These are phyloP conservation scores for Mantis religiosa DNA, from an alignment of 2,888 invertebrate species.

Conservation along the genomic window DNA sequence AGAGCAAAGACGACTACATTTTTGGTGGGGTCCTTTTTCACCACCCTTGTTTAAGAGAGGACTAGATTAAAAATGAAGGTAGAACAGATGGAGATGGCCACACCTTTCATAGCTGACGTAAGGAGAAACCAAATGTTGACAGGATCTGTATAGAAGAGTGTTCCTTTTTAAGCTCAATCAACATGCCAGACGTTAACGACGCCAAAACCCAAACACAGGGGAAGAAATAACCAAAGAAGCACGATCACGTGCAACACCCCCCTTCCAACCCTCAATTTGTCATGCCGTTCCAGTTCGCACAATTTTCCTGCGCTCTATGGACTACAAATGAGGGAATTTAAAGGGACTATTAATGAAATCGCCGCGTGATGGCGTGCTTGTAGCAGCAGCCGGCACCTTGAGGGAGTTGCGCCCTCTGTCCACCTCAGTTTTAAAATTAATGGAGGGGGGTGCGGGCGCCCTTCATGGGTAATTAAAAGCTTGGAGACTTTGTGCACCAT, in stretches of 20 bases:
- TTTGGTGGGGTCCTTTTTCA: no score
- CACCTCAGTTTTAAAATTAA: background rate
- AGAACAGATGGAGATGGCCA: no score
- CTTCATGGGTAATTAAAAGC: background rate
- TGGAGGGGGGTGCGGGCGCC: background rate
- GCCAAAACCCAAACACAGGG: background rate
- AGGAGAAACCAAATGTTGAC: no score
- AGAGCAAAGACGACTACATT: no score
- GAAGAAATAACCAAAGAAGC: background rate
- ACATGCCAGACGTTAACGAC: background rate
- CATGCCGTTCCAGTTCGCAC: background rate
- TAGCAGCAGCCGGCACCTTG: background rate
- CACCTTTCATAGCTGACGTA: no score
- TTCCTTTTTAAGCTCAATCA: background rate
- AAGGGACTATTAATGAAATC: background rate
- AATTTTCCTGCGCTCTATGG: background rate
- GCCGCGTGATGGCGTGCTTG: background rate
- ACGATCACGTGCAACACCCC: background rate
- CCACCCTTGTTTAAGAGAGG: no score
- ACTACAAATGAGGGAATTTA: background rate
- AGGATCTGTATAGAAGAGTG: no score
- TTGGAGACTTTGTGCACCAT: background rate
- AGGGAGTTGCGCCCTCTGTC: background rate
- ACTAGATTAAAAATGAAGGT: no score
- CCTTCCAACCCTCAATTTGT: background rate